These are phyloP conservation scores for Ceraclea dissimilis DNA, from an alignment of 2,888 invertebrate species.

Conservation along the genomic window DNA sequence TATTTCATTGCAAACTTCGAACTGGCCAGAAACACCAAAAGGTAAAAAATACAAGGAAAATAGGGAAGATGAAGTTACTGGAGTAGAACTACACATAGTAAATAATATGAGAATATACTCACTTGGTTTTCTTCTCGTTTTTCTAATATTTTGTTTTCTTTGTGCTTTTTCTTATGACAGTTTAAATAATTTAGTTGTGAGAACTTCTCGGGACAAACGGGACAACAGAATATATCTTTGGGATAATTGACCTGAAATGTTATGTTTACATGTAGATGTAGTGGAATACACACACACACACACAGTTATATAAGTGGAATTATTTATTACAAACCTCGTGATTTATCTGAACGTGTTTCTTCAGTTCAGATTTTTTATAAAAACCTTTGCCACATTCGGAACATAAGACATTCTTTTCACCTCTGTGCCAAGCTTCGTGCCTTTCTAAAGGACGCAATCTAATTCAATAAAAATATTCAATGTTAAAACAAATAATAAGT, in stretches of 20 bases:
- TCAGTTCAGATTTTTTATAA: slow-evolving; percentile 25
- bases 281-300: too few relatives aligned
- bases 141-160: neutral
- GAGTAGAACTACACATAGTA: neutral
- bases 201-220: slow-evolving; percentile 27
- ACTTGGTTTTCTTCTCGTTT: too few relatives aligned
- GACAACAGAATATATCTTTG: slow-evolving; percentile 17
- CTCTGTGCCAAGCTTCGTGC: slow-evolving; percentile 25
- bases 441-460: slow-evolving; percentile 12
- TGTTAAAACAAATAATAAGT: too few relatives aligned
- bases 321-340: neutral
- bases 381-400: slow-evolving; percentile 28
- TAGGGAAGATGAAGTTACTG: too few relatives aligned
- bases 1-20: neutral
- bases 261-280: too few relatives aligned
- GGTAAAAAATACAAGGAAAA: neutral
- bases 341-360: slow-evolving; percentile 23
- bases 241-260: too few relatives aligned
- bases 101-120: too few relatives aligned
- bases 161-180: slow-evolving; percentile 28
- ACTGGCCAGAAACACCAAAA: neutral
- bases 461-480: slow-evolving; percentile 6
- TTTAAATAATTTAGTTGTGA: slow-evolving; percentile 27
- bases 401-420: slow-evolving; percentile 27
- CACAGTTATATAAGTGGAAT: slow-evolving; percentile 1